phyloP scores from a whole-genome alignment of 2,113 vertebrate species.

The Gymnocephalus cernua region DNA sequence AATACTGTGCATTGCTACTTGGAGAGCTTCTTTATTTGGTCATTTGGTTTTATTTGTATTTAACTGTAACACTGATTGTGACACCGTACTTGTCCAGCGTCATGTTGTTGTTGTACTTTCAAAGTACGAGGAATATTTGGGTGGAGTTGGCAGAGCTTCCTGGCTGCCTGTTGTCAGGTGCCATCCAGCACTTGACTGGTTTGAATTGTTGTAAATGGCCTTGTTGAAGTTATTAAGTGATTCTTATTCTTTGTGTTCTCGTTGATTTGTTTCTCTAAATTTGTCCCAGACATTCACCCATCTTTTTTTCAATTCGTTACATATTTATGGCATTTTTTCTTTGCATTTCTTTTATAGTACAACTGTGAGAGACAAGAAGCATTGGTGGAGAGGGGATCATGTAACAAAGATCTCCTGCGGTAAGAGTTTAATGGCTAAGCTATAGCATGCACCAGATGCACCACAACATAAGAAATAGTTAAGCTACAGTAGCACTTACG shows the following conservation, averaged over 20 bases:
- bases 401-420: neutral
- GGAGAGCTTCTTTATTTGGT: neutral
- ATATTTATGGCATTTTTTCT: too few species aligned
- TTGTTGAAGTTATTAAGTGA: neutral
- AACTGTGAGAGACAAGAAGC: too few species aligned
- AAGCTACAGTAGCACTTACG: too few species aligned
- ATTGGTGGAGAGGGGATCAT: neutral
- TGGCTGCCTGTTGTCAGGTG: accelerated
- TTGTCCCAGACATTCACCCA: neutral
- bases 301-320: too few species aligned
- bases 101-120: neutral
- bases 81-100: neutral
- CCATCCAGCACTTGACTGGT: neutral
- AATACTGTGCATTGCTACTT: too few species aligned
- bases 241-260: neutral
- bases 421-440: too few species aligned
- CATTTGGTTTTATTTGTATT: neutral
- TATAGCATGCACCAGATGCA: too few species aligned
- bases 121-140: constrained; percentile 29
- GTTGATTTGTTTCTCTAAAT: neutral
- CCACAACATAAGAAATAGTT: too few species aligned
- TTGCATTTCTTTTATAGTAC: too few species aligned
- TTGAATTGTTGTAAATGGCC: constrained; percentile 1
- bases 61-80: neutral
- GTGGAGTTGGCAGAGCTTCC: constrained; percentile 55